Evolutionary conservation across 2,888 invertebrate genomes (phyloP).

Genomic region (Lochmaea capreae): DNA sequence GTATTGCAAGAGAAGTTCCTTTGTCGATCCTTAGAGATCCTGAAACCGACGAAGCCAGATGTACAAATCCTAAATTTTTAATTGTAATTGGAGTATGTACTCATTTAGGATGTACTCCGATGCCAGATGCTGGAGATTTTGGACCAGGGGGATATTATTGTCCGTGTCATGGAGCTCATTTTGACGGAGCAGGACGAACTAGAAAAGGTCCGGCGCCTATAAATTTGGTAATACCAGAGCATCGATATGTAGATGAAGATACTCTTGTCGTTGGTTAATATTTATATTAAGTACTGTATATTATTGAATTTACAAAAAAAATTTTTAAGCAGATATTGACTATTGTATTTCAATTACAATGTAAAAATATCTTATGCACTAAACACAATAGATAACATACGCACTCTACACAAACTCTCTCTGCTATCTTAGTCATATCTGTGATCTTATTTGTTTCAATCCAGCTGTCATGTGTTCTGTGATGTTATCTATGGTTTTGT

Average conservation of each 20-base stretch:
- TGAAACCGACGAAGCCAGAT: slow-evolving; percentile 50
- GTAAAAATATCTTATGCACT: too few relatives aligned
- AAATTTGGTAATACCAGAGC: slow-evolving; percentile 77
- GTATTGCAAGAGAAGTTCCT: slow-evolving; percentile 71
- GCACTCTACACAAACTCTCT: too few relatives aligned
- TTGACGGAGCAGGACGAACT: slow-evolving; percentile 79
- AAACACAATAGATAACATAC: too few relatives aligned
- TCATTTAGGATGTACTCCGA: slow-evolving; percentile 86
- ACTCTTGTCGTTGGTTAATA: slow-evolving; percentile 70
- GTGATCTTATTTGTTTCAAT: too few relatives aligned
- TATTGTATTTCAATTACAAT: too few relatives aligned
- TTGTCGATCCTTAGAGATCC: slow-evolving; percentile 77
- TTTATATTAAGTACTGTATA: neutral
- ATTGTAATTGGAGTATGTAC: slow-evolving; percentile 81
- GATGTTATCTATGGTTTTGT: too few relatives aligned
- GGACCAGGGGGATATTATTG: slow-evolving; percentile 80
- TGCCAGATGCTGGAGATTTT: slow-evolving; percentile 76
- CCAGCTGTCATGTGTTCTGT: too few relatives aligned
- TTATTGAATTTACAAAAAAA: neutral
- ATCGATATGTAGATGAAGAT: slow-evolving; percentile 68
- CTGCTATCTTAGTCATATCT: too few relatives aligned
- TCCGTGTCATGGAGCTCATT: slow-evolving; percentile 88
- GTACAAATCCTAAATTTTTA: slow-evolving; percentile 78
- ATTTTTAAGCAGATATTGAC: too few relatives aligned
- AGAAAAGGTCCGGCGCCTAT: slow-evolving; percentile 82